Conservation (phyloP, 2,113 vertebrate genomes). For the Mobula birostris region DNA sequence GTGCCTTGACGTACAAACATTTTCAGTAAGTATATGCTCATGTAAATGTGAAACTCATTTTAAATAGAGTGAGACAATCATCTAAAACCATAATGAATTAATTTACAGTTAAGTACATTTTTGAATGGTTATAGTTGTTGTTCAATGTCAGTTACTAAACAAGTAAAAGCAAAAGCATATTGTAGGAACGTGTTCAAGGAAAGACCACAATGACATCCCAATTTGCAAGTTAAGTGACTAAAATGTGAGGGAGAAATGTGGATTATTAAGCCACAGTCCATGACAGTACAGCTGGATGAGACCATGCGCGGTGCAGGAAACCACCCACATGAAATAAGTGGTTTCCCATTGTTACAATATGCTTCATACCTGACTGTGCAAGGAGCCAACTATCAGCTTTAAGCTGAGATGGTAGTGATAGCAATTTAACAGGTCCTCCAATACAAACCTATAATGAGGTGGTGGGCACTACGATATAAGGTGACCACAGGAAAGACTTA, state of each 20-base stretch:
- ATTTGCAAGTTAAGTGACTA: too few species aligned
- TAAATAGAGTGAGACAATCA: slow-evolving; percentile 11
- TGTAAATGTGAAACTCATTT: background rate
- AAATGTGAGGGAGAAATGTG: too few species aligned
- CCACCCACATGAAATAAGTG: background rate
- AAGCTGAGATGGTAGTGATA: background rate
- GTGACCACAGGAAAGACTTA: background rate
- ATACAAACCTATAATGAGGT: background rate
- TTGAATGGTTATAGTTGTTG: background rate
- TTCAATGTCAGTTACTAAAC: background rate
- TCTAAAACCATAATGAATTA: slow-evolving; percentile 15
- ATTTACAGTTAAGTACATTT: background rate
- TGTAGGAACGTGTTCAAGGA: too few species aligned
- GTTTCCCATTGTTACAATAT: background rate
- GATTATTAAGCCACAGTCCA: background rate
- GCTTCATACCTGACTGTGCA: background rate
- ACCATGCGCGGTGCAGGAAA: background rate
- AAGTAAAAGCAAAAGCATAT: too few species aligned
- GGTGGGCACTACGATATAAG: background rate
- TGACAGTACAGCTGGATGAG: background rate
- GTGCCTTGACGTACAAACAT: background rate
- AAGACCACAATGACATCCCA: too few species aligned
- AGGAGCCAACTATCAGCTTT: background rate
- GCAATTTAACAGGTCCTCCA: background rate
- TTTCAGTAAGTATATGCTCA: slow-evolving; percentile 6